Base-by-base conservation (phyloP, 2,888 invertebrate species). In the Cephus spinipes region DNA sequence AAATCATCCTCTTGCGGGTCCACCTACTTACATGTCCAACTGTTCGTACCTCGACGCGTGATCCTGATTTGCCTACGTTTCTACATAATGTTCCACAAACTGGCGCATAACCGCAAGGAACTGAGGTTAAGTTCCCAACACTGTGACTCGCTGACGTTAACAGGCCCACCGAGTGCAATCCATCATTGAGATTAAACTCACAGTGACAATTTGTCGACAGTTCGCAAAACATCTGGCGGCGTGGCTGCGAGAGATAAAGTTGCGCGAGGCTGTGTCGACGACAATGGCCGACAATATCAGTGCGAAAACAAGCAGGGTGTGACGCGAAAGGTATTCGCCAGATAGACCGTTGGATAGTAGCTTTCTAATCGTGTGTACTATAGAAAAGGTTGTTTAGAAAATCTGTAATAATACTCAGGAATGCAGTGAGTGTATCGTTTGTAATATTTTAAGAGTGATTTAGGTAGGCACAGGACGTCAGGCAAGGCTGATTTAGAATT, bases 381-480 rank as follows among this genome's bases (percentile, higher is more conserved):
- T 23, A 55, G 55, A 55, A 23, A 55, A 40, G 23, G 55, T 55
- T 23, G 23, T 55, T 55, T 23, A 55, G 55, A 55, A 55, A 55
- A 23, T 55, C 23, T 15, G 23, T 6, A 55, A 55, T 55, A 23
- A 55, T 55, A 55, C 55, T 15, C 0, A 55, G 55, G 55, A 55
- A 55, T 55, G 55, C 23, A 55, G 55, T 55, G 23, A 55, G 15
- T 55, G 55, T 55, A 55, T 55, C 23, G 55, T 55, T 55, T 55
- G 23, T 55, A 55, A 55, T 55, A 55, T 55, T 55, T 55, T 55
- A 55, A 55, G 55, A 55, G 55, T 23, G 55, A 55, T 55, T 23
- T 23, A 55, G 55, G 55, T 55, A 23, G 55, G 55, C 75, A 69
- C 75, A 69, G 40, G 74, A 74, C 69, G 77, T 40, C 30, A 40